Evolutionary conservation across 2,888 invertebrate species (phyloP), one percentile per base, ranked within the genome.

Genomic region (Philhelius pedissequus): DNA sequence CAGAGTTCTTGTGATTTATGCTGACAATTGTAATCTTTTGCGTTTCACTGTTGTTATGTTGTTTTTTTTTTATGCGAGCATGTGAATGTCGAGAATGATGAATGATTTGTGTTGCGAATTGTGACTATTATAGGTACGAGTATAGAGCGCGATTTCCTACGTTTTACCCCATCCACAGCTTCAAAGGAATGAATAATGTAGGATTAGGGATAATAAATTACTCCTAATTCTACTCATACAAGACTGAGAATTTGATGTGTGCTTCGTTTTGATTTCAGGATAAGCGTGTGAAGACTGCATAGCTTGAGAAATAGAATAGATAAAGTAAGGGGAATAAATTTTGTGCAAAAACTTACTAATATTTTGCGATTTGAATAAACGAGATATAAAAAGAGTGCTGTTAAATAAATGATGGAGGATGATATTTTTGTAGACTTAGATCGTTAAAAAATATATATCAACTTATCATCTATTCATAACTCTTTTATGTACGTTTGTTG

Each of bases 201-300:
- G 83, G 83, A 78, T 83, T 83, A 83, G 64, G 52, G 64, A 66
- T 83, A 79, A 78, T 83, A 83, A 78, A 83, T 83, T 78, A 69
- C 83, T 79, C 70, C 78, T 43, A 50, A 76, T 48, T 62, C 60
- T n/a, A 66, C 64, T 69, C 73, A 74, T 77, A 73, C 78, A 64
- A 64, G 78, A 64, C 69, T 66, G 30, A 45, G 78, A 70, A 78
- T 70, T 83, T 68, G 32, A 69, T 74, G 73, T 77, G 76, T 38
- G 64, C 22, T 45, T 77, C 62, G 18, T 32, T 68, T 58, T 70
- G 62, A 69, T 74, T 70, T 35, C 20, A 7, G 30, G 11, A 18
- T 62, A 38, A 40, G 58, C 35, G 13, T 54, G 8, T 48, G 32
- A 32, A 4, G n/a, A 52, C 3, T 30, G n/a, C 4, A 45, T 1